These are phyloP conservation scores for Hirudinaria manillensis DNA, from an alignment of 2,888 invertebrate genomes.

Conservation along the genomic window DNA sequence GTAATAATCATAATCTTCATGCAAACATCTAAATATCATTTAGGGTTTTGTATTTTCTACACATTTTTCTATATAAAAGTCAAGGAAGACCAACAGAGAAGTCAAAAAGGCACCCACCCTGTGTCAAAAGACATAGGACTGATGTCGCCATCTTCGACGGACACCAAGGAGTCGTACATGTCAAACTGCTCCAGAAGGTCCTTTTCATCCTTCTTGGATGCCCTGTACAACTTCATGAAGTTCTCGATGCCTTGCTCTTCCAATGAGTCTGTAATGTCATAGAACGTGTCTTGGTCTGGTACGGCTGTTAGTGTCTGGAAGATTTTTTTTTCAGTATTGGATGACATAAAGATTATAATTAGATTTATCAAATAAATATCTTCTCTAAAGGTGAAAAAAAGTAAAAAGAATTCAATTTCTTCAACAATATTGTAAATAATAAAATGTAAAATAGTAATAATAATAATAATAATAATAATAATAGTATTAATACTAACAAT, in stretches of 20 bases:
- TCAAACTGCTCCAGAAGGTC: slow-evolving; percentile 88
- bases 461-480: too few species aligned
- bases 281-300: slow-evolving; percentile 90
- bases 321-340: neutral
- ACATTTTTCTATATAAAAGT: too few species aligned
- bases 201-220: slow-evolving; percentile 82
- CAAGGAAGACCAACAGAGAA: neutral
- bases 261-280: slow-evolving; percentile 89
- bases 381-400: too few species aligned
- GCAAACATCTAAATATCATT: neutral
- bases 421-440: slow-evolving; percentile 4
- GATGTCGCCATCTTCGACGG: slow-evolving; percentile 72
- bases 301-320: slow-evolving; percentile 73
- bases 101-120: neutral
- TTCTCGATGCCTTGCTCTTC: slow-evolving; percentile 69
- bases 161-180: slow-evolving; percentile 85
- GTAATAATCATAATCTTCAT: neutral
- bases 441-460: neutral
- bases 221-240: slow-evolving; percentile 52
- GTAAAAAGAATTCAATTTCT: neutral
- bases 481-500: too few species aligned
- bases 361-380: neutral
- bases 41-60: too few species aligned
- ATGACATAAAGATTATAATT: neutral
- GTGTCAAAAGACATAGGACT: neutral